Percentiles rank a stretch among this genome's conserved stretches.
phyloP scores from a whole-genome alignment of 2,888 invertebrate genomes.

The Andrena bucephala region DNA sequence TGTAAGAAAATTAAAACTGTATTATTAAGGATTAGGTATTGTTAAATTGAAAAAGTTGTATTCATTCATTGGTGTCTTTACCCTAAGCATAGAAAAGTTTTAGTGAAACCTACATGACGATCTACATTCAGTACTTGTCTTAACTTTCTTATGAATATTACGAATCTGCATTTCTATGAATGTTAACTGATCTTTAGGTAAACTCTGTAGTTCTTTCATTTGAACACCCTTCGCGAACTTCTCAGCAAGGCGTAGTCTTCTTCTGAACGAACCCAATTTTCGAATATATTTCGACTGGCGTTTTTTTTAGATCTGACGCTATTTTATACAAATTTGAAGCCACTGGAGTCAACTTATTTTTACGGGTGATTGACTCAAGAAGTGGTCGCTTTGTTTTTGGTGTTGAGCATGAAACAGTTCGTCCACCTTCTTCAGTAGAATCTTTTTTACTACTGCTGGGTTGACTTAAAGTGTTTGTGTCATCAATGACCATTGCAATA shows the following conservation, averaged over 20 bases:
- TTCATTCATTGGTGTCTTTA: background rate
- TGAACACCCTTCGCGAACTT: too few relatives aligned
- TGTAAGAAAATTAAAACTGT: too few relatives aligned
- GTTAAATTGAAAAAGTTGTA: too few relatives aligned
- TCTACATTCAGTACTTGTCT: background rate
- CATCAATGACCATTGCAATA: background rate
- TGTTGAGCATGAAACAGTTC: background rate
- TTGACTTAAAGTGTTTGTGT: too few relatives aligned
- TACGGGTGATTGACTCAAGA: background rate
- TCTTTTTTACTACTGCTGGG: background rate
- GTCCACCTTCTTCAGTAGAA: background rate
- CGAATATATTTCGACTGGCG: background rate
- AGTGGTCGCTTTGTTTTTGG: background rate
- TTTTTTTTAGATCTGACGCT: background rate
- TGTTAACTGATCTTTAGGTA: background rate
- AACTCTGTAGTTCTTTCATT: too few relatives aligned
- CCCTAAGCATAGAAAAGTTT: background rate
- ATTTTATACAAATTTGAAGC: background rate
- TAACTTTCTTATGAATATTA: background rate
- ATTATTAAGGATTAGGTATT: too few relatives aligned
- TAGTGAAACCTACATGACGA: constrained; percentile 3
- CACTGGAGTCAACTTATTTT: constrained; percentile 1
- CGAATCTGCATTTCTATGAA: constrained; percentile 6
- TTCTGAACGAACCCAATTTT: background rate
- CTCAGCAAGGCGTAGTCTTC: background rate